Conservation (phyloP, 2,797 vertebrate species). For the Coregonus ussuriensis region DNA sequence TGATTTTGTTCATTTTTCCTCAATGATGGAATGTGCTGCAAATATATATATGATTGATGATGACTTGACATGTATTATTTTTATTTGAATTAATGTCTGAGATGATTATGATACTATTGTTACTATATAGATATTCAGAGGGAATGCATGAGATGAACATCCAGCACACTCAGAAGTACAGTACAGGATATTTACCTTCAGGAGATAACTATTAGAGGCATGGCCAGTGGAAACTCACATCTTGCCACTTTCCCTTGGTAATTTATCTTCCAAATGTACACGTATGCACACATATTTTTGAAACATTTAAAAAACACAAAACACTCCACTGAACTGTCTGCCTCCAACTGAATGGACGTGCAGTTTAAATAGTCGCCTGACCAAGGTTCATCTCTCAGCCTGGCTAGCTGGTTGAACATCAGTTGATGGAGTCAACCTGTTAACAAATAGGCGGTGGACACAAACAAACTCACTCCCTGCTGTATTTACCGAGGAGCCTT, state of each 20-base stretch:
- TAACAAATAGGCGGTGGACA: slow-evolving; percentile 78
- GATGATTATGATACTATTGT: slow-evolving; percentile 19
- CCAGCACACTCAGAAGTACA: slow-evolving; percentile 28
- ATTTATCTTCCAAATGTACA: slow-evolving; percentile 65
- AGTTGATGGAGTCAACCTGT: slow-evolving; percentile 79
- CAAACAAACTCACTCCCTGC: slow-evolving; percentile 70
- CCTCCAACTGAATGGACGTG: slow-evolving; percentile 65
- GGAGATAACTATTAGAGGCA: slow-evolving; percentile 67
- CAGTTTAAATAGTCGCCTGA: slow-evolving; percentile 68
- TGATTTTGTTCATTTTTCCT: background rate
- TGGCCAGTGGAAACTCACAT: slow-evolving; percentile 54
- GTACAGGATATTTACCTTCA: slow-evolving; percentile 66
- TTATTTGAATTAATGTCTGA: background rate
- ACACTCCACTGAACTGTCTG: slow-evolving; percentile 64
- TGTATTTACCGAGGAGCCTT: slow-evolving; percentile 68
- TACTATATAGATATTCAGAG: slow-evolving; percentile 43
- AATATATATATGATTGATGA: background rate
- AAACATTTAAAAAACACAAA: slow-evolving; percentile 62
- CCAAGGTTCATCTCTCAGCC: slow-evolving; percentile 64
- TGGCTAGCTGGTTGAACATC: slow-evolving; percentile 62
- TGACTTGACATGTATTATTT: background rate
- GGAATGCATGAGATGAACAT: slow-evolving; percentile 69
- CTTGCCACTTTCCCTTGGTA: slow-evolving; percentile 50
- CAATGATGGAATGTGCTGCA: background rate
- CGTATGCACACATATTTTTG: slow-evolving; percentile 70